These are phyloP conservation scores for Laticauda colubrina DNA, from an alignment of 2,113 vertebrate species.

Conservation along the genomic window DNA sequence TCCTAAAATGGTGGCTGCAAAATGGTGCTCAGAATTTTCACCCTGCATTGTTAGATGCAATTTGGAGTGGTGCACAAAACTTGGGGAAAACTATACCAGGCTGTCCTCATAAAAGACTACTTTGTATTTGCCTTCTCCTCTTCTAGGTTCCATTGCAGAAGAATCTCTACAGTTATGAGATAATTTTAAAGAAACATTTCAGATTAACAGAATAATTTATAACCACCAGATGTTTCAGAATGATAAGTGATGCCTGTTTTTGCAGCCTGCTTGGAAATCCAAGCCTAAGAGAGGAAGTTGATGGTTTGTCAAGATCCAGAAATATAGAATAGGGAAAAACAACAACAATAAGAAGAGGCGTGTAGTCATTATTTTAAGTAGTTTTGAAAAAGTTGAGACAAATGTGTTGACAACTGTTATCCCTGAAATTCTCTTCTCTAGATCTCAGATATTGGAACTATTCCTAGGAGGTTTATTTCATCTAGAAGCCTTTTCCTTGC, in stretches of 20 bases:
- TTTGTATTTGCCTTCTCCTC: background rate
- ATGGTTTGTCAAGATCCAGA: background rate
- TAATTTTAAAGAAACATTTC: background rate
- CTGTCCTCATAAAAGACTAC: background rate
- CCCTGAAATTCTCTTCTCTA: background rate
- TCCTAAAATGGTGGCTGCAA: background rate
- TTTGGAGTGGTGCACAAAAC: background rate
- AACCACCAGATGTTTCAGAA: background rate
- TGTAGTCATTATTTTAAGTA: background rate
- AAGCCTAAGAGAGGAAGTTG: background rate
- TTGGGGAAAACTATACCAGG: background rate
- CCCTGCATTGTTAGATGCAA: background rate
- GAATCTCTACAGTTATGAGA: background rate
- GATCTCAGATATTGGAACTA: background rate
- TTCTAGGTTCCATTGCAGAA: background rate
- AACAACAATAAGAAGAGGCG: background rate
- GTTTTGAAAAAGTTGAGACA: background rate
- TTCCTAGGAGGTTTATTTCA: background rate
- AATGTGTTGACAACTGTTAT: background rate
- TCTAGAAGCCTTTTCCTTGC: background rate
- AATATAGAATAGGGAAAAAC: background rate
- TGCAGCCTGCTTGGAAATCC: background rate
- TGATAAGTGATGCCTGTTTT: background rate
- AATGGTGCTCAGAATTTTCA: background rate
- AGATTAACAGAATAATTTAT: background rate